Base-by-base conservation (phyloP, 2,888 invertebrate genomes). In the Diarsia brunnea region DNA sequence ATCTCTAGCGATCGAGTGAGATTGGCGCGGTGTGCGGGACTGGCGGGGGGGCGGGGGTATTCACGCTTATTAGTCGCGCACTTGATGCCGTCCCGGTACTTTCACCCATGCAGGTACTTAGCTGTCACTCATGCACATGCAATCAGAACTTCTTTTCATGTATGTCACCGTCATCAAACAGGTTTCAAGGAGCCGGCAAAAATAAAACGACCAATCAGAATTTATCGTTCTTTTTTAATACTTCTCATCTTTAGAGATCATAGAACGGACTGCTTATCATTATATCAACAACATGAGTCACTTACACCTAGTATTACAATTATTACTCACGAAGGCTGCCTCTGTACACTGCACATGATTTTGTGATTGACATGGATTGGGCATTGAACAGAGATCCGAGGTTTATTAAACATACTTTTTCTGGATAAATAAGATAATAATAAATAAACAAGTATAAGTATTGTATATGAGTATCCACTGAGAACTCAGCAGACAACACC, bases 1-100 rank as follows among this genome's bases (percentile, higher is more conserved):
- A 95, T 95, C 95, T 93, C 92, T 90, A 91, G 94, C 94, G 91
- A 95, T 93, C 85, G 94, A 95, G 93, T 95, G 96, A 92, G 94
- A 93, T 94, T 92, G 90, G 94, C 93, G 93, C 70, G 86, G 84
- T 78, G 88, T 79, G 75, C 38, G 84, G 94, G 93, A 81, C 92
- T 1, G 12, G 93, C 90, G 89, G 74, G 73, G 82, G 72, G 77
- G n/a, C n/a, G 81, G 81, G 81, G 69, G 74, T 72, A 84, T 71
- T 85, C 79, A 81, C 87, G 92, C 93, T 88, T 88, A 94, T 89
- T 94, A 94, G 88, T 91, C 87, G 91, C 94, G 94, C 92, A 95
- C 93, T 92, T 94, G 95, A 90, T 95, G 91, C 91, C 87, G 91
- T 82, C 88, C 85, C 91, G 94, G 91, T 95, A 97, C 93, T 96